phyloP scores from a whole-genome alignment of 2,888 invertebrate genomes.

The Stenurella melanura region DNA sequence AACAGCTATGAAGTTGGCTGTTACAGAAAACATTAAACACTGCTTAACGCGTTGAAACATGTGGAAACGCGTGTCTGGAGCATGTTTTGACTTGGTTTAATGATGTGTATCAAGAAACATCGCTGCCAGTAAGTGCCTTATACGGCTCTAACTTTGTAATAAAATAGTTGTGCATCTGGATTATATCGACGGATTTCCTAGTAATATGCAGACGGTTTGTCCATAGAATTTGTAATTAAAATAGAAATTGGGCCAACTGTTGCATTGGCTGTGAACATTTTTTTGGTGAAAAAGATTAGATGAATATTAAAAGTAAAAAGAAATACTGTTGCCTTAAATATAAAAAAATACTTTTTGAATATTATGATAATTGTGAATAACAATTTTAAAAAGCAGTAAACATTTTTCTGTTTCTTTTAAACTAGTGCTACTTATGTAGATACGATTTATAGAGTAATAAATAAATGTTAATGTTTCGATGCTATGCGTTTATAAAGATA shows the following conservation, averaged over 20 bases:
- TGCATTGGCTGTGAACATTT: background rate
- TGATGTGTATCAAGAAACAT: constrained; percentile 31
- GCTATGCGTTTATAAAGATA: too few species aligned
- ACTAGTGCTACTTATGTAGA: too few species aligned
- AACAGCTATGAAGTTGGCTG: constrained; percentile 41
- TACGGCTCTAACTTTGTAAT: constrained; percentile 19
- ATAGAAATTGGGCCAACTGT: constrained; percentile 19
- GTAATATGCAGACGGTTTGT: constrained; percentile 2
- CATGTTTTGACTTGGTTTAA: constrained; percentile 35
- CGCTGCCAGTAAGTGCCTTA: constrained; percentile 19
- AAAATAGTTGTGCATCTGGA: constrained; percentile 2
- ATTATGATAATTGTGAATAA: too few species aligned
- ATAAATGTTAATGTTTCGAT: too few species aligned
- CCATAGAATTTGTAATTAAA: constrained; percentile 20
- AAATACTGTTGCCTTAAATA: too few species aligned
- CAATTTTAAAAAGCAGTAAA: too few species aligned
- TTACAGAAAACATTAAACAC: constrained; percentile 42
- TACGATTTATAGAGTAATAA: too few species aligned
- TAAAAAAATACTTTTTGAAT: too few species aligned
- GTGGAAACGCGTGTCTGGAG: constrained; percentile 36
- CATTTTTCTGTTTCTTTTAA: too few species aligned
- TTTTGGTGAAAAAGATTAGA: too few species aligned
- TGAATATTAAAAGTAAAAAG: too few species aligned
- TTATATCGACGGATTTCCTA: constrained; percentile 20
- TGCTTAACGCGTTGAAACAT: constrained; percentile 40